Conservation (phyloP, 2,888 invertebrate genomes). For the Imbricaverruca yamaguchii region DNA sequence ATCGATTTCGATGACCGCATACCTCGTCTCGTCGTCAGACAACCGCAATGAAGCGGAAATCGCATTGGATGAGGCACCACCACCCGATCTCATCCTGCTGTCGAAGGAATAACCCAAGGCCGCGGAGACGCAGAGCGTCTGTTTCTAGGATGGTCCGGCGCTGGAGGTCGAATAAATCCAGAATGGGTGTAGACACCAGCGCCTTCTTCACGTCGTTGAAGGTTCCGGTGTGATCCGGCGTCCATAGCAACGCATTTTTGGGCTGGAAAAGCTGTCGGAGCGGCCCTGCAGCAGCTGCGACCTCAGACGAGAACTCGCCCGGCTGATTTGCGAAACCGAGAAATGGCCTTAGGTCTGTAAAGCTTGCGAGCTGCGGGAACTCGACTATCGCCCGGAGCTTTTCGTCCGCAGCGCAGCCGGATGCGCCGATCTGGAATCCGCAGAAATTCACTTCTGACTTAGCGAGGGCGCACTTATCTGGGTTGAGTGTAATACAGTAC, state of each 20-base stretch:
- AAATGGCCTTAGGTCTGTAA: conserved; percentile 27
- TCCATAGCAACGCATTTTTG: conserved; percentile 21
- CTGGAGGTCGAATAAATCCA: conserved; percentile 17
- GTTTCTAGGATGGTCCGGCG: conserved; percentile 20
- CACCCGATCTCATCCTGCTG: not conserved
- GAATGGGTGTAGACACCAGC: conserved; percentile 13
- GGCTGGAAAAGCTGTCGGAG: conserved; percentile 20
- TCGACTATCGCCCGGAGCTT: conserved; percentile 25
- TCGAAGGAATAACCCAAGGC: conserved; percentile 20
- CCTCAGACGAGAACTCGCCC: conserved; percentile 19
- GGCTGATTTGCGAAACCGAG: conserved; percentile 25
- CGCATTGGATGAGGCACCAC: conserved; percentile 29
- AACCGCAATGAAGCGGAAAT: conserved; percentile 25
- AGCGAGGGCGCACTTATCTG: not conserved
- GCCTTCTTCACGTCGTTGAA: conserved; percentile 24
- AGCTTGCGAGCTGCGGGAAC: conserved; percentile 23
- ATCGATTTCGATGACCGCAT: conserved; percentile 25
- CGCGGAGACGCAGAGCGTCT: conserved; percentile 21
- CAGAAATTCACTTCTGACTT: not conserved
- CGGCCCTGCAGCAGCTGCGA: conserved; percentile 22
- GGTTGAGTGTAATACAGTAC: not conserved
- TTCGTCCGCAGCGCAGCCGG: not conserved
- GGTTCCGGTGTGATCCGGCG: conserved; percentile 1
- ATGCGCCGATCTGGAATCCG: not conserved
- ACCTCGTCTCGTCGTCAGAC: conserved; percentile 21